Evolutionary conservation across 2,888 invertebrate species (phyloP), one percentile per base, ranked within the genome.

Genomic region (Apamea crenata): DNA sequence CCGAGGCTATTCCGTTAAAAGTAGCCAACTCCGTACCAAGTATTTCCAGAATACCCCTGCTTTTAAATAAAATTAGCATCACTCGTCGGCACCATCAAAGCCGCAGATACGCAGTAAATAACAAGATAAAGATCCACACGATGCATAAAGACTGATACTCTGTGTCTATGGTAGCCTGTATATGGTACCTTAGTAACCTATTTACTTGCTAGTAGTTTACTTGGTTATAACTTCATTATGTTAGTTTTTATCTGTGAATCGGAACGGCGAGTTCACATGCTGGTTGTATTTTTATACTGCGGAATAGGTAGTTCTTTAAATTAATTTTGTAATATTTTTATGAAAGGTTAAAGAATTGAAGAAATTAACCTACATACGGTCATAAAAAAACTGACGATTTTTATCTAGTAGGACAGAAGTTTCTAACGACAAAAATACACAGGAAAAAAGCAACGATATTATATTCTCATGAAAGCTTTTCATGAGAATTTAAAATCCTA

Each of bases 61-160:
- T 50, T 50, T 56, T 80, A 63, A 70, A 77, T 67, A 70, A 84
- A 84, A 79, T 79, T 72, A 10, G 61, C 71, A 32, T 21, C 47
- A 47, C 8, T 36, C 25, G 72, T 40, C 81, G 82, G 82, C 73
- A 59, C 12, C 29, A 25, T 65, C 85, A 82, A 85, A 82, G 85
- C 82, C 36, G n/a, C 18, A 71, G 36, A 40, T 40, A 5, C 8
- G 61, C 66, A 47, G 29, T 82, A 81, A 82, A 74, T 83, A 85
- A 85, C 82, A 5, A 67, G 86, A 85, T 85, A 74, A 63, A 12
- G 5, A 83, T 83, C 83, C n/a, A 40, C 47, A 40, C 63, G 29
- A 16, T 68, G 80, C 68, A 56, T 53, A 44, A 16, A 56, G 16
- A 32, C 47, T 25, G 70, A 67, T 65, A 50, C 70, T 56, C 25